phyloP scores from a whole-genome alignment of 2,113 vertebrate genomes.

The Python bivittatus region DNA sequence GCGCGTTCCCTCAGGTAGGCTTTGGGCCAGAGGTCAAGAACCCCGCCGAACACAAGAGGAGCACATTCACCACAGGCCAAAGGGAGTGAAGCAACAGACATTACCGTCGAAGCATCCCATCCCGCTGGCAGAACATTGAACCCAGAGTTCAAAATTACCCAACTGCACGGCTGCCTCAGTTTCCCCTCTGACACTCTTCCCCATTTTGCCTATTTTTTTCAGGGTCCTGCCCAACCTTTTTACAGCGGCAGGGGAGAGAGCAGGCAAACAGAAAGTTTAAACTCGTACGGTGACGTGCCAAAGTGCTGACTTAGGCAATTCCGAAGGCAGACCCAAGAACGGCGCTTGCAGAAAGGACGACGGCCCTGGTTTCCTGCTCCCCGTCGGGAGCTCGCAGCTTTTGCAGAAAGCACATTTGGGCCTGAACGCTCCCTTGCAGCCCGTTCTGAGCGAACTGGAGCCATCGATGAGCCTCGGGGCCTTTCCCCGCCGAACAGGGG shows the following conservation, averaged over 20 bases:
- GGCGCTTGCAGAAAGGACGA: neutral
- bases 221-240: neutral
- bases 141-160: neutral
- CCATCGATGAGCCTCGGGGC: neutral
- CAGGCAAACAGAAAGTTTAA: neutral
- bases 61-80: neutral
- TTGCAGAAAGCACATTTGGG: neutral
- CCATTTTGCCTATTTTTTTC: neutral
- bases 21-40: neutral
- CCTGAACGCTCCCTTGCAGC: neutral
- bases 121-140: neutral
- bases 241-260: neutral
- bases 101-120: neutral
- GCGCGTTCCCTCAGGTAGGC: neutral
- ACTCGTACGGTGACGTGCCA: neutral
- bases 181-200: neutral
- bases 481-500: neutral
- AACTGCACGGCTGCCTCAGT: neutral
- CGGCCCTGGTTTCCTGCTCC: neutral
- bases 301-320: neutral
- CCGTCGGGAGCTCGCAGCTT: neutral
- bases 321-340: neutral
- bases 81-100: neutral
- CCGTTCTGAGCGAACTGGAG: neutral
- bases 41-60: neutral